A percentile compares a stretch with the other conserved stretches of the same genome.
These are phyloP conservation scores for Eulemur rubriventer DNA, from an alignment of 2,797 vertebrate genomes.

Conservation along the genomic window DNA sequence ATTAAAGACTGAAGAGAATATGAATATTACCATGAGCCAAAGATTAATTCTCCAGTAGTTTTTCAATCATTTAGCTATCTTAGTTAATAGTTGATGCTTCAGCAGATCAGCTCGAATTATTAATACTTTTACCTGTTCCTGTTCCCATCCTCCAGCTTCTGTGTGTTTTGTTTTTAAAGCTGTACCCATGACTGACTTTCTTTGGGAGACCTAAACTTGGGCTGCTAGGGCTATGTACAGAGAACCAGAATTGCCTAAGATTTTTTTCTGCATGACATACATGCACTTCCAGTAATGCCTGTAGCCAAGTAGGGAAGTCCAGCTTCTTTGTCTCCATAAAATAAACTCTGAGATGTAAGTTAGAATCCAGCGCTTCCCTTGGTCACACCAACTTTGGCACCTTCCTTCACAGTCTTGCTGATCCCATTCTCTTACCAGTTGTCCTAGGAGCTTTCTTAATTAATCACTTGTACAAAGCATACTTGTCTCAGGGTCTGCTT, in stretches of 20 bases:
- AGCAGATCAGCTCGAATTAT: not conserved
- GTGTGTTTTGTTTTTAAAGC: not conserved
- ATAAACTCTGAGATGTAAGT: not conserved
- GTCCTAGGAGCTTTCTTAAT: not conserved
- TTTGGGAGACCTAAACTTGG: not conserved
- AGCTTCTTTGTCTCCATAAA: not conserved
- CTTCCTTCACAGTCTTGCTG: not conserved
- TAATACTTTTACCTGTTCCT: not conserved
- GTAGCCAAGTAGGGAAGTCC: not conserved
- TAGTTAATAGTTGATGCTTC: not conserved
- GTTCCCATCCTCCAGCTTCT: not conserved
- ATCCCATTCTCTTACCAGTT: not conserved
- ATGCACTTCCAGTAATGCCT: not conserved
- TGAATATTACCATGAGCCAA: not conserved
- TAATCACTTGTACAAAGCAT: not conserved
- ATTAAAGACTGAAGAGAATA: not conserved
- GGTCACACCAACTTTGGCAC: not conserved
- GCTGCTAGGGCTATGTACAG: not conserved
- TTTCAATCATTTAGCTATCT: not conserved
- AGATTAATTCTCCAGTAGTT: not conserved
- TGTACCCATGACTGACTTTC: not conserved
- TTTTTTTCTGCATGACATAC: not conserved
- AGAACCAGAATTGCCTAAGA: not conserved
- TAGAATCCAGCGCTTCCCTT: not conserved
- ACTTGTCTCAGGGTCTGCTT: not conserved